These are phyloP conservation scores for Adoxophyes honmai DNA, from an alignment of 1,140 invertebrate species.

Conservation along the genomic window DNA sequence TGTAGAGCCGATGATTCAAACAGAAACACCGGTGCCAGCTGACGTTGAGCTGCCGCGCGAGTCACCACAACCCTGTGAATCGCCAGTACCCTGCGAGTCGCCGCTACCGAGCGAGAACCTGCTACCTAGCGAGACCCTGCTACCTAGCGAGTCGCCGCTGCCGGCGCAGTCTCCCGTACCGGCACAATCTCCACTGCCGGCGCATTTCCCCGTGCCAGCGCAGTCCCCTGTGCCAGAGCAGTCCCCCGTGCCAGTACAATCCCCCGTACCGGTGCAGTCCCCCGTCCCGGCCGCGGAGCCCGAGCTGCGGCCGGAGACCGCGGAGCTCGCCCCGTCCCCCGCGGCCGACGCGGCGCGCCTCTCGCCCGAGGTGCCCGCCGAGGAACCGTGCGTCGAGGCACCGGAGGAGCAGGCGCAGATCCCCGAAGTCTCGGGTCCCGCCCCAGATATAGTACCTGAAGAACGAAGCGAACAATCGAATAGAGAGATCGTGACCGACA, in stretches of 20 bases:
- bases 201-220: background rate
- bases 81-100: slow-evolving; percentile 18
- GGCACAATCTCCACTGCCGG: slow-evolving; percentile 6
- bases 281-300: slow-evolving; percentile 2
- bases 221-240: slow-evolving; percentile 1
- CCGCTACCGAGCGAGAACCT: slow-evolving; percentile 21
- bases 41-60: slow-evolving; percentile 20
- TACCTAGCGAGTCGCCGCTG: slow-evolving; percentile 17
- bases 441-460: slow-evolving; percentile 58
- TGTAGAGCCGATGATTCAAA: slow-evolving; percentile 21
- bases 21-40: slow-evolving; percentile 14
- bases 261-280: background rate
- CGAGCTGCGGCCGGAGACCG: background rate
- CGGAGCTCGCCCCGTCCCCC: slow-evolving; percentile 15
- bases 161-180: slow-evolving; percentile 21
- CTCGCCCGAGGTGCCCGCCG: background rate
- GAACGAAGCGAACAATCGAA: slow-evolving; percentile 27
- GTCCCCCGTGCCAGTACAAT: slow-evolving; percentile 17
- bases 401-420: background rate
- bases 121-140: slow-evolving; percentile 17
- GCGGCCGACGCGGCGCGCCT: slow-evolving; percentile 1
- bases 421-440: slow-evolving; percentile 31
- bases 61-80: too few species aligned
- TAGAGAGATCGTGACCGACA: slow-evolving; percentile 56
- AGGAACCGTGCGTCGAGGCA: too few species aligned